These are phyloP conservation scores for Aurelia sp. DNA, from an alignment of 30 jellyfish, hydroid and myxozoan species.

Conservation along the genomic window DNA sequence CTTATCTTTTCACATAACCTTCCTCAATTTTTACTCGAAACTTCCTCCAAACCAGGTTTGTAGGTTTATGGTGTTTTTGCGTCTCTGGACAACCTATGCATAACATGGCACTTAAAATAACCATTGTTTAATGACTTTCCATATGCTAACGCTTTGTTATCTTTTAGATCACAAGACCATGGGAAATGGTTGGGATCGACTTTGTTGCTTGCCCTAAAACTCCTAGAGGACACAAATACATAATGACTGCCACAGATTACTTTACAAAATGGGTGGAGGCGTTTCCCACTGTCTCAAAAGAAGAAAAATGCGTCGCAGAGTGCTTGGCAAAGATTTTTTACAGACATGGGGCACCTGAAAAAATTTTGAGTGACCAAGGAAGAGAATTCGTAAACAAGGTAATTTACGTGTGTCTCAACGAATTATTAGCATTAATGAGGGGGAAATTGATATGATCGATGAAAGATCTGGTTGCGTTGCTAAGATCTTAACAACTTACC, in stretches of 20 bases:
- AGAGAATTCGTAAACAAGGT: slow-evolving; percentile 66
- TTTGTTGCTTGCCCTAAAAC: neutral
- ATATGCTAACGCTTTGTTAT: no score
- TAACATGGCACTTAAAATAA: no score
- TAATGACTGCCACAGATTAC: slow-evolving; percentile 50
- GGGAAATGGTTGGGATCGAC: no score
- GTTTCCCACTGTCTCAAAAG: slow-evolving; percentile 14
- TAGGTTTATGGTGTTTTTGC: no score
- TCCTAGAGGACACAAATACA: slow-evolving; percentile 39
- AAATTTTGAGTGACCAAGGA: slow-evolving; percentile 63
- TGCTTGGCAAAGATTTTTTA: slow-evolving; percentile 54
- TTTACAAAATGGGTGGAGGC: slow-evolving; percentile 82
- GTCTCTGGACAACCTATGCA: no score
- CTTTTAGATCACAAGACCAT: no score
- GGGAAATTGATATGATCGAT: neutral
- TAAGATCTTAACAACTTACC: neutral
- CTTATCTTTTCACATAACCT: no score
- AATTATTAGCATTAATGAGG: neutral
- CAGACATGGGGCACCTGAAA: slow-evolving; percentile 67
- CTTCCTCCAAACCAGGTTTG: no score
- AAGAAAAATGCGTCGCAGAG: slow-evolving; percentile 58
- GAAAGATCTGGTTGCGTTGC: neutral
- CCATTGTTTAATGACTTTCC: no score
- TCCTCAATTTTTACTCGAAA: no score
- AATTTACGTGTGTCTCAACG: neutral